A percentile compares a stretch with the other conserved stretches of the same genome.
Evolutionary conservation across 2,888 invertebrate genomes (phyloP).

Genomic region (Hololepta plana): DNA sequence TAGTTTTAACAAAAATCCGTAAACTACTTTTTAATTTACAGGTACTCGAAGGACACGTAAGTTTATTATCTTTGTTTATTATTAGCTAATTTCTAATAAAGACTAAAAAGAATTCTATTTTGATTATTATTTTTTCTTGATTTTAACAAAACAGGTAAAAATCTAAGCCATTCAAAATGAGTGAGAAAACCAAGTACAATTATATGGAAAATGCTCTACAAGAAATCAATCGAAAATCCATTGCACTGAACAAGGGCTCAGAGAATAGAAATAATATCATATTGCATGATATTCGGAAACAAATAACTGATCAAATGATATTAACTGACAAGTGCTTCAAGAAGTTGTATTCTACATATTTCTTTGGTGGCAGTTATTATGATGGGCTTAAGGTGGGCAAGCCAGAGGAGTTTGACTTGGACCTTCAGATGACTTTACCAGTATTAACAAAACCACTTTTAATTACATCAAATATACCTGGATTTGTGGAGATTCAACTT

Average conservation of each 20-base stretch:
- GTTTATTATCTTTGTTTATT: not conserved
- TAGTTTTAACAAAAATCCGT: no score
- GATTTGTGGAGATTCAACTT: constrained; percentile 30
- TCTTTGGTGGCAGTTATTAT: constrained; percentile 40
- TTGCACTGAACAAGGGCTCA: constrained; percentile 13
- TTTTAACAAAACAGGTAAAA: constrained; percentile 1
- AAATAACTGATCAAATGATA: no score
- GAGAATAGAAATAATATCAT: constrained; percentile 21
- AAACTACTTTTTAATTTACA: no score
- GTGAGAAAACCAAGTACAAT: constrained; percentile 14
- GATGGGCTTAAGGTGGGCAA: constrained; percentile 39
- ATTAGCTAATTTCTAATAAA: constrained; percentile 2
- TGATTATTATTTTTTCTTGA: constrained; percentile 1
- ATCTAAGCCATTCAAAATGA: not conserved
- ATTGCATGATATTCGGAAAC: constrained; percentile 23
- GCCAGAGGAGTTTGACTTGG: constrained; percentile 42
- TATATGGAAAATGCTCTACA: constrained; percentile 16
- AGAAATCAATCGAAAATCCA: constrained; percentile 14
- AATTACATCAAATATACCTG: constrained; percentile 24
- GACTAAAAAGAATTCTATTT: not conserved
- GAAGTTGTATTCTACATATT: constrained; percentile 17
- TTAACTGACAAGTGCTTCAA: constrained; percentile 20
- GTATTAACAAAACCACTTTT: no score
- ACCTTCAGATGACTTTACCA: constrained; percentile 37
- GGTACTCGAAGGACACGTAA: not conserved